Evolutionary conservation across 2,797 vertebrate genomes (phyloP).

Genomic region (Onychomys torridus): DNA sequence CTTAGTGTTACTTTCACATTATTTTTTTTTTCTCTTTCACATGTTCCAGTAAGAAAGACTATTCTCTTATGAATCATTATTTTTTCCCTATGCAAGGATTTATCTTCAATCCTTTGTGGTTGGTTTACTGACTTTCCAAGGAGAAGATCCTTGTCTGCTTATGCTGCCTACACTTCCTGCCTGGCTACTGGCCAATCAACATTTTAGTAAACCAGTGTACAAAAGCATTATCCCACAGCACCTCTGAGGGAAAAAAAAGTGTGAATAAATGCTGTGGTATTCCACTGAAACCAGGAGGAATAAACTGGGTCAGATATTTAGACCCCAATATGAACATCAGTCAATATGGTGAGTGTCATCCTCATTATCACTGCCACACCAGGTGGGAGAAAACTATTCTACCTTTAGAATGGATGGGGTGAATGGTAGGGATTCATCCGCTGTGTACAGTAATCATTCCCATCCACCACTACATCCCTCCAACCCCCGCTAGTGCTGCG

Average conservation of each 20-base stretch:
- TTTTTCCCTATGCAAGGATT: background rate
- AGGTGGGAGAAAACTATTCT: background rate
- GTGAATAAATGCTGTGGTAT: background rate
- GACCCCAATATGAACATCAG: background rate
- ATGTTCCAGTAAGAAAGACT: background rate
- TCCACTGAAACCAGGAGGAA: background rate
- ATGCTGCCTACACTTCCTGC: too few relatives aligned
- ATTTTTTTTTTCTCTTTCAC: background rate
- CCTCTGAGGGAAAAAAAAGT: background rate
- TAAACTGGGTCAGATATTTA: background rate
- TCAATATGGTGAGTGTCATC: background rate
- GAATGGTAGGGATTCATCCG: too few relatives aligned
- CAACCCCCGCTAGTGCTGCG: fast-evolving
- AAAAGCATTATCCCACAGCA: too few relatives aligned
- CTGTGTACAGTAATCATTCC: background rate
- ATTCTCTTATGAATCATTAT: background rate
- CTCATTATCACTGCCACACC: background rate
- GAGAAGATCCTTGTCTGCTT: background rate
- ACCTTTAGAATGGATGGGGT: background rate
- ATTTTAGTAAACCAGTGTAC: too few relatives aligned
- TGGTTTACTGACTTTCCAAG: constrained; percentile 24
- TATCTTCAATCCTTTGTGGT: background rate
- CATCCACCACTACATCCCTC: background rate
- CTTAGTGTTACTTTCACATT: background rate
- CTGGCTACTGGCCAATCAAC: too few relatives aligned